phyloP scores from a whole-genome alignment of 2,797 vertebrate species.

The Mormyrops attenuatus region DNA sequence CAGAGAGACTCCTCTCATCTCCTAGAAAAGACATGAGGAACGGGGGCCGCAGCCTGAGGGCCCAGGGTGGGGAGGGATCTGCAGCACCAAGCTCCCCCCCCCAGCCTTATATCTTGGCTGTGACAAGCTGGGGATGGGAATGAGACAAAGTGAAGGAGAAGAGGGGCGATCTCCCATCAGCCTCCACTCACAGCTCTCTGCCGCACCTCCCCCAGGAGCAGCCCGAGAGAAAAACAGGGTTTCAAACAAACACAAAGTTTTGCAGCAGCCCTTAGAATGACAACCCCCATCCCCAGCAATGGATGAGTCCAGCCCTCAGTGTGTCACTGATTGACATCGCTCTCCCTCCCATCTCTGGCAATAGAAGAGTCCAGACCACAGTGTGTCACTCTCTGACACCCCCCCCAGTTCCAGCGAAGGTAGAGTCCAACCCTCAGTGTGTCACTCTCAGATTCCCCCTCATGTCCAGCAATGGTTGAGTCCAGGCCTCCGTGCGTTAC shows the following conservation, averaged over 20 bases:
- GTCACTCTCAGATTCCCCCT: not conserved
- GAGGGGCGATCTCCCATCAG: conserved; percentile 10
- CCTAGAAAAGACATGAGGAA: conserved; percentile 9
- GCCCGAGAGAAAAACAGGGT: conserved; percentile 17
- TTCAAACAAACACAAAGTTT: not conserved
- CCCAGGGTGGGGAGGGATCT: not conserved
- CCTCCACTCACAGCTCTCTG: conserved; percentile 13
- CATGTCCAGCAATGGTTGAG: not conserved
- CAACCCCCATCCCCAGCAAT: not conserved
- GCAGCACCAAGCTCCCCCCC: not conserved
- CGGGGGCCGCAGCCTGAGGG: not conserved
- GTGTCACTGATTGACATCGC: not conserved
- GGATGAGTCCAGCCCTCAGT: not conserved
- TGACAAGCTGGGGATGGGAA: conserved; percentile 25
- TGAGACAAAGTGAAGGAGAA: conserved; percentile 22
- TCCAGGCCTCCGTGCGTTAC: not conserved
- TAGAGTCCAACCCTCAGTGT: not conserved
- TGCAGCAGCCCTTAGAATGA: not conserved
- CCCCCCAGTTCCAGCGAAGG: not conserved
- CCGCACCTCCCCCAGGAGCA: conserved; percentile 23
- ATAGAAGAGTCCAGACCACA: not conserved
- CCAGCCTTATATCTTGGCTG: conserved; percentile 11
- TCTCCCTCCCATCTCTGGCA: not conserved
- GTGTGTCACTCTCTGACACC: not conserved
- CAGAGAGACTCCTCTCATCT: conserved; percentile 28